Conservation (phyloP, 2,888 invertebrate species). For the Aethes cnicana region DNA sequence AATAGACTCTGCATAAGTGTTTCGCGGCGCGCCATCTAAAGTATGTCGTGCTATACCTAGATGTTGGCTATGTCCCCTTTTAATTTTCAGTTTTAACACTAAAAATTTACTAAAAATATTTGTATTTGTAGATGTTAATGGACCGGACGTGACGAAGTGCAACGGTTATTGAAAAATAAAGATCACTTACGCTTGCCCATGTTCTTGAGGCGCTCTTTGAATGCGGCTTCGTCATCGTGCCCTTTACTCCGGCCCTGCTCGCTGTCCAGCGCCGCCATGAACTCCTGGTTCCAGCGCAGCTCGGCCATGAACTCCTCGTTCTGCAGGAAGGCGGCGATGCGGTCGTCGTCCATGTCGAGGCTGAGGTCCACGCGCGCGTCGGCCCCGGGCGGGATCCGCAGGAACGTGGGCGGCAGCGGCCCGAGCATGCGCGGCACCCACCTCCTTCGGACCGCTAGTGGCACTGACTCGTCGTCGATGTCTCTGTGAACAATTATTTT, state of each 20-base stretch:
- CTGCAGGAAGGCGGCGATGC: conserved; percentile 92
- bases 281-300: conserved; percentile 92
- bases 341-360: conserved; percentile 90
- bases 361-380: conserved; percentile 76
- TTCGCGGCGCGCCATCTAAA: too few species aligned
- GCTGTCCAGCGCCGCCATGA: conserved; percentile 91
- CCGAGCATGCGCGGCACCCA: conserved; percentile 92
- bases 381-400: conserved; percentile 83
- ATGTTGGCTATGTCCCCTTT: too few species aligned
- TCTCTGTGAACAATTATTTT: conserved; percentile 53
- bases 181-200: conserved; percentile 88
- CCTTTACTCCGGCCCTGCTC: conserved; percentile 83
- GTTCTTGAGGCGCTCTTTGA: conserved; percentile 89
- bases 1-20: too few species aligned
- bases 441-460: conserved; percentile 76
- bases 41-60: too few species aligned
- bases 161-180: too few species aligned
- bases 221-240: conserved; percentile 86
- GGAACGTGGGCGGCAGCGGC: conserved; percentile 89
- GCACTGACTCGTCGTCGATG: conserved; percentile 68
- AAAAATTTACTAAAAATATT: too few species aligned
- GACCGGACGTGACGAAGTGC: too few species aligned
- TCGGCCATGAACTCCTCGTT: conserved; percentile 96
- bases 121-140: too few species aligned
- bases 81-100: too few species aligned